Evolutionary conservation across 2,888 invertebrate species (phyloP).

Genomic region (Himalopsyche kuldschensis): DNA sequence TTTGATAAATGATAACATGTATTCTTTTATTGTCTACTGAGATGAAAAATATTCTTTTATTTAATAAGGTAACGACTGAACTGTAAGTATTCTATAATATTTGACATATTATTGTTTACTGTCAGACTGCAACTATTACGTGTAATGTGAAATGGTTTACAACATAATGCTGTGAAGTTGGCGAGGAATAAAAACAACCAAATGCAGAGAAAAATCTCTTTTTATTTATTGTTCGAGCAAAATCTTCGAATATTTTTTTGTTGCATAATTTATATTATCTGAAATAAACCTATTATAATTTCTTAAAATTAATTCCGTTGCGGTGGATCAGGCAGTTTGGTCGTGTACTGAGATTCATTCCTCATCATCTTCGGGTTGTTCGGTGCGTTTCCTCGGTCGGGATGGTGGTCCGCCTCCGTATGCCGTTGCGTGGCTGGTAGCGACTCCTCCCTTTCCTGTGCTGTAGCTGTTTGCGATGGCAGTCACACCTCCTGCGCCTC

Average conservation of each 20-base stretch:
- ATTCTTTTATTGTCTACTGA: too few species aligned
- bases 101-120: too few species aligned
- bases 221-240: conserved; percentile 31
- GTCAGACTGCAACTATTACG: too few species aligned
- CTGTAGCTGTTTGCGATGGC: conserved; percentile 75
- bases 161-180: too few species aligned
- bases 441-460: conserved; percentile 70
- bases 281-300: conserved; percentile 39
- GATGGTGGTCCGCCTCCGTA: conserved; percentile 63
- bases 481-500: conserved; percentile 63
- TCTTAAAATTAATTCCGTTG: conserved; percentile 24
- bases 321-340: conserved; percentile 13
- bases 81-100: too few species aligned
- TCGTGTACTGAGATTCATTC: conserved; percentile 29
- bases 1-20: too few species aligned
- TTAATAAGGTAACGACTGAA: too few species aligned
- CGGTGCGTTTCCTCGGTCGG: conserved; percentile 43
- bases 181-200: neutral
- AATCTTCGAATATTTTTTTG: conserved; percentile 22
- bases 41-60: too few species aligned
- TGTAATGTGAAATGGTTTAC: too few species aligned
- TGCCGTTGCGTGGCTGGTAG: conserved; percentile 72
- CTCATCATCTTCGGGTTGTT: neutral
- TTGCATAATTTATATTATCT: conserved; percentile 41
- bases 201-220: conserved; percentile 37